Base-by-base conservation (phyloP, 2,888 invertebrate genomes). In the Sphaerophoria taeniata region DNA sequence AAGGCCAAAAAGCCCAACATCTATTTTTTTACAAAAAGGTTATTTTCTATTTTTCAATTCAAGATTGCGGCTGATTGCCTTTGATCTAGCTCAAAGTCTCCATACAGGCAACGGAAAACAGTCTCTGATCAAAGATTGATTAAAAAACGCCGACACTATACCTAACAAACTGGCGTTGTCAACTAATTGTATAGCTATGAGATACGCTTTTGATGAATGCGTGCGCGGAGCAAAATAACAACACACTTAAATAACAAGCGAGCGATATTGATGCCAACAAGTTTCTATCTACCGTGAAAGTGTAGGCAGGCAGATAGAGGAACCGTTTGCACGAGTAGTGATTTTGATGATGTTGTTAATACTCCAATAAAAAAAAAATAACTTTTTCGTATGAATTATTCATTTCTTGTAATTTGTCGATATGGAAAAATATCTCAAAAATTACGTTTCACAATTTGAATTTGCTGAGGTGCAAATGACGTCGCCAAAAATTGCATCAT, bases 121-220 rank as follows among this genome's bases (percentile, higher is more conserved):
- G 24, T 24, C 24, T 24, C 73, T 72, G 69, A 80, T 85, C 85
- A 85, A 80, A 85, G 85, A 60, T 36, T 76, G 73, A 81, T 73
- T 85, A 76, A 85, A 80, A 81, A 80, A 81, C 55, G 76, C 85
- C 85, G 85, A 72, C 85, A 67, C 63, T 80, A 24, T 24, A 24
- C 24, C 2, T 2, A 24, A 24, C 24, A 24, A 81, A 80, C 80
- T 76, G 72, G 56, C 76, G 73, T 76, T 85, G 85, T 80, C 80
- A 85, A 85, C 76, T 69, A 72, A 69, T 70, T 73, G 61, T 80
- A 12, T 67, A 7, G 9, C 5, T 47, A 70, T 60, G 61, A 80
- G 80, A 85, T 80, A 72, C 63, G n/a, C 60, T 60, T 36, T 65
- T 36, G 51, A 36, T 51, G 34, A 65, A 72, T 80, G 80, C 73